A percentile compares a stretch with the other conserved stretches of the same genome.
These are phyloP conservation scores for Drosophila yakuba DNA, from an alignment of 1,140 invertebrate genomes.

Conservation along the genomic window DNA sequence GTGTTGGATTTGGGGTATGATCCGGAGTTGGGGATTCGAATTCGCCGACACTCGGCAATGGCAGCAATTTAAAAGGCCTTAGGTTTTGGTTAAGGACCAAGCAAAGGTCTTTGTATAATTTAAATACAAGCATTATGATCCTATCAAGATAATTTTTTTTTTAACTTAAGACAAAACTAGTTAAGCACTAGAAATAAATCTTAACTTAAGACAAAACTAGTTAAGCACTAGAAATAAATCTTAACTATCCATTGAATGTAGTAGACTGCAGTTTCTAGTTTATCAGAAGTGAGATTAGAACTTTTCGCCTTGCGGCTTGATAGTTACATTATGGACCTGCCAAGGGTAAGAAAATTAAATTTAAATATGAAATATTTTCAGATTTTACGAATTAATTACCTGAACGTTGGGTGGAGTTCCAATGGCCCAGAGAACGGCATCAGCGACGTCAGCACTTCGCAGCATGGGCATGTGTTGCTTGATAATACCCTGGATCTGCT, in stretches of 20 bases:
- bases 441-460: conserved; percentile 86
- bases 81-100: too few relatives aligned
- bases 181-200: too few relatives aligned
- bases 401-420: conserved; percentile 87
- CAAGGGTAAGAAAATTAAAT: neutral
- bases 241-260: neutral
- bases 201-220: too few relatives aligned
- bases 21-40: neutral
- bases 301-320: conserved; percentile 80
- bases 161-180: too few relatives aligned
- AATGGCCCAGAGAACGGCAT: conserved; percentile 87
- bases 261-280: neutral
- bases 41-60: neutral
- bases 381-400: conserved; percentile 65
- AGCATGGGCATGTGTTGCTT: conserved; percentile 71
- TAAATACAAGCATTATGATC: too few relatives aligned
- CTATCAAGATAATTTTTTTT: too few relatives aligned
- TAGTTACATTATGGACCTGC: conserved; percentile 79
- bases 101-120: too few relatives aligned
- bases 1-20: neutral
- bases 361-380: neutral
- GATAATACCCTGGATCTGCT: conserved; percentile 59
- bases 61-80: neutral
- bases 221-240: too few relatives aligned
- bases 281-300: conserved; percentile 37